Conservation (phyloP, 2,113 vertebrate species). For the Catharus fuscescens region DNA sequence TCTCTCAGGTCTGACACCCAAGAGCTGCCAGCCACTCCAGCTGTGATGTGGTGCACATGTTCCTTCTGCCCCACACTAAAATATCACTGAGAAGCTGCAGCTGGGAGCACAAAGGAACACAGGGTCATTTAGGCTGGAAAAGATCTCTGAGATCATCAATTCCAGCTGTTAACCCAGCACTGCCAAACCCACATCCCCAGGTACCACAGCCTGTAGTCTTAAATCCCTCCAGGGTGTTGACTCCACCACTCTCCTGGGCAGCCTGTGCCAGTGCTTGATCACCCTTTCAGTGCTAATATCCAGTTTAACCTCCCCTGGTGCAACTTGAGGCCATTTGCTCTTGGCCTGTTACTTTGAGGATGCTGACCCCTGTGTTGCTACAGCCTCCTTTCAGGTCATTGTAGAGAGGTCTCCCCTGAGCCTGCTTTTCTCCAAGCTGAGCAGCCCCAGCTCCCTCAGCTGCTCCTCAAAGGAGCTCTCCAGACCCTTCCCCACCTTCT, state of each 20-base stretch:
- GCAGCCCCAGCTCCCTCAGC: neutral
- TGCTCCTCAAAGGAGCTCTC: neutral
- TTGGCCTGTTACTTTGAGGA: neutral
- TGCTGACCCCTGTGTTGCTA: neutral
- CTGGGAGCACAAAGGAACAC: neutral
- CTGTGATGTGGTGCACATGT: neutral
- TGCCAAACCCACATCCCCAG: neutral
- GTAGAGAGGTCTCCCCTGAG: neutral
- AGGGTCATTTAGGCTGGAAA: neutral
- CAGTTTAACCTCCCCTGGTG: neutral
- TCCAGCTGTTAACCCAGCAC: rapidly evolving
- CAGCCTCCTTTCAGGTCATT: neutral
- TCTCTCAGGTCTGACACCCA: neutral
- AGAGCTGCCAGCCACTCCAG: neutral
- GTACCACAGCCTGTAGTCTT: neutral
- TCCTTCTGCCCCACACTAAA: neutral
- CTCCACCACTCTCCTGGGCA: neutral
- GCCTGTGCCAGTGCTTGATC: neutral
- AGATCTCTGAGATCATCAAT: neutral
- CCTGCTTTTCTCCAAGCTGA: neutral
- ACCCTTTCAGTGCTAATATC: neutral
- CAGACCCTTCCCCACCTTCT: neutral
- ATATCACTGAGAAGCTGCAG: neutral
- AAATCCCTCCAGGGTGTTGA: neutral
- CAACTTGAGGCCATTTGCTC: neutral